These are phyloP conservation scores for Xestia sexstrigata DNA, from an alignment of 2,888 invertebrate genomes.

Conservation along the genomic window DNA sequence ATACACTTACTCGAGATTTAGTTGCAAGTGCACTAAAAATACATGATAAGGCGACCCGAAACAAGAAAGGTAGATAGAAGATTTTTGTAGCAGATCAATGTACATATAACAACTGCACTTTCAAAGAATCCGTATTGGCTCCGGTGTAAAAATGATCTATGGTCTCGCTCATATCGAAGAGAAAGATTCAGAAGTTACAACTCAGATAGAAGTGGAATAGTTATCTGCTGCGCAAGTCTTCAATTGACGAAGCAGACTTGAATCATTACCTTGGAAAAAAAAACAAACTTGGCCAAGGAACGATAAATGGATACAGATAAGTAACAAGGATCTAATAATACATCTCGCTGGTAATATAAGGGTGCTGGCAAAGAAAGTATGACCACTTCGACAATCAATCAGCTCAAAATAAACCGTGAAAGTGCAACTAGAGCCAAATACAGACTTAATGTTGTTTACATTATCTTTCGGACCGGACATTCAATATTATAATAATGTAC, in stretches of 20 bases:
- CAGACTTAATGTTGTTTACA: constrained; percentile 6
- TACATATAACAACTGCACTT: neutral
- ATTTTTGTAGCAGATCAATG: neutral
- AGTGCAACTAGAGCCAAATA: constrained; percentile 25
- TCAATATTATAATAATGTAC: neutral
- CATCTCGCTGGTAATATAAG: neutral
- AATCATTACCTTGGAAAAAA: neutral
- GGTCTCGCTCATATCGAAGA: neutral
- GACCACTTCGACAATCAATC: constrained; percentile 12
- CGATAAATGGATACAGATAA: neutral
- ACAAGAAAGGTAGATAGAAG: neutral
- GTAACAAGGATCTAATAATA: neutral
- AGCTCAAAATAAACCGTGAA: constrained; percentile 22
- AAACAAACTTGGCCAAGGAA: neutral
- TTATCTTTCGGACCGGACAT: neutral
- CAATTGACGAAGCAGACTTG: neutral
- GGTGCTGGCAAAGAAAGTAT: neutral
- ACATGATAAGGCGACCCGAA: neutral
- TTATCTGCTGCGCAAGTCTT: too few relatives aligned
- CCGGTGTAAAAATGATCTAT: too few relatives aligned
- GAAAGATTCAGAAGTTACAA: neutral
- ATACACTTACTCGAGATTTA: neutral
- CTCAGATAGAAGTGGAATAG: too few relatives aligned
- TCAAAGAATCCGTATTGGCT: neutral
- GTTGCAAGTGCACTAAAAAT: neutral